phyloP scores from a whole-genome alignment of 2,797 vertebrate genomes.

The Clarias platycephalus region DNA sequence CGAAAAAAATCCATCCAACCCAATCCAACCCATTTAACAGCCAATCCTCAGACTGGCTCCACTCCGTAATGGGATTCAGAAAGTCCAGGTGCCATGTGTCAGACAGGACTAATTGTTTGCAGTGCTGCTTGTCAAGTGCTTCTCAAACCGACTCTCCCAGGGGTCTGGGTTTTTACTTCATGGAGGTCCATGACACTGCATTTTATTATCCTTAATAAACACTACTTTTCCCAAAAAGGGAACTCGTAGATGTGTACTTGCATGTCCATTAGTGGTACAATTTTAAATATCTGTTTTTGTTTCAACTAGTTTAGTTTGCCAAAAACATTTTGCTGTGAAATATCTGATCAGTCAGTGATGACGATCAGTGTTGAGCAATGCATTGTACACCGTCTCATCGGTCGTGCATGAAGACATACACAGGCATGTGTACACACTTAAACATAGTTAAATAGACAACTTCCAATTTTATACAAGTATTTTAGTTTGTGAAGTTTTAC shows the following conservation, averaged over 20 bases:
- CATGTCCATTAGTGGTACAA: not conserved
- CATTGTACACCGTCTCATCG: not conserved
- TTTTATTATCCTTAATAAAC: slow-evolving; percentile 20
- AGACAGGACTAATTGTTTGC: slow-evolving; percentile 32
- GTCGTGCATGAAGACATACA: not conserved
- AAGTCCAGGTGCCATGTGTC: slow-evolving; percentile 41
- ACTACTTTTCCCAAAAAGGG: not conserved
- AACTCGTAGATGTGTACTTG: not conserved
- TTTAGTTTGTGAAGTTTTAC: not conserved
- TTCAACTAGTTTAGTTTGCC: not conserved
- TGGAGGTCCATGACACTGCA: not conserved
- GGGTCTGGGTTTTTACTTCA: slow-evolving; percentile 3
- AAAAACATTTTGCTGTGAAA: not conserved
- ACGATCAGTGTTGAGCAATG: not conserved
- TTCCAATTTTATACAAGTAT: not conserved
- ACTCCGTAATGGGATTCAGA: slow-evolving; percentile 14
- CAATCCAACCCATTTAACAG: slow-evolving; percentile 13
- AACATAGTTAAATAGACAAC: not conserved
- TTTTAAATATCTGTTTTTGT: not conserved
- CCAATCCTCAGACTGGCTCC: slow-evolving; percentile 35
- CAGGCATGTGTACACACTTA: not conserved
- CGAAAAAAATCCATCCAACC: slow-evolving; percentile 48
- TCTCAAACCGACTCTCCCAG: slow-evolving; percentile 20
- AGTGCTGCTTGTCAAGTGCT: slow-evolving; percentile 24
- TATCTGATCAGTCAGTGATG: not conserved